Percentiles rank a stretch among this genome's conserved stretches.
Conservation (phyloP, 2,888 invertebrate genomes). For the Dexiosoma caninum region DNA sequence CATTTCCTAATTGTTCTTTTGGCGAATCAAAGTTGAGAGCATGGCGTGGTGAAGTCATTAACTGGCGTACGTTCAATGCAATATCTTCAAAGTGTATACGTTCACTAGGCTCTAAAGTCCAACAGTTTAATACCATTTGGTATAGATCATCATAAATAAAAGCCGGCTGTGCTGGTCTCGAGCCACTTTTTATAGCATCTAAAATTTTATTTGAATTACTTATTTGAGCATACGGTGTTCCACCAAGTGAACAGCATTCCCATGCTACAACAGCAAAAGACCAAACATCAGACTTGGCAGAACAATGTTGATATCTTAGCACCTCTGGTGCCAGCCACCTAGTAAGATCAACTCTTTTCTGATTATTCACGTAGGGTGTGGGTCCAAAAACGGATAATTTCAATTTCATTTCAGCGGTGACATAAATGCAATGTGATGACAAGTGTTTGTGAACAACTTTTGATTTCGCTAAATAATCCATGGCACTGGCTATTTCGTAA, state of each 20-base stretch:
- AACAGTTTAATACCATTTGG: constrained; percentile 89
- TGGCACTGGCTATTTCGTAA: constrained; percentile 83
- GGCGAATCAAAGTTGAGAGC: constrained; percentile 74
- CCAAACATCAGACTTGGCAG: constrained; percentile 89
- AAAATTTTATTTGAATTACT: constrained; percentile 83
- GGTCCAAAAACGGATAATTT: constrained; percentile 88
- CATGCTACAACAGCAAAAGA: constrained; percentile 89
- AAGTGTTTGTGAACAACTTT: constrained; percentile 86
- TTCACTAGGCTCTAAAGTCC: constrained; percentile 90
- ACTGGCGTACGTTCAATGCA: constrained; percentile 77
- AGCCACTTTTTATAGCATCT: constrained; percentile 83
- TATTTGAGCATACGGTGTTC: constrained; percentile 87
- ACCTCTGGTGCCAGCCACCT: constrained; percentile 90
- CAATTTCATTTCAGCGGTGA: constrained; percentile 82
- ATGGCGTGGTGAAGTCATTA: constrained; percentile 76
- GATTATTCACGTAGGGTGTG: constrained; percentile 82
- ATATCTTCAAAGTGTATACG: constrained; percentile 85
- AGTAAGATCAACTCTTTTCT: constrained; percentile 84
- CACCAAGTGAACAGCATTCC: constrained; percentile 89
- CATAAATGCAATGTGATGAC: constrained; percentile 84
- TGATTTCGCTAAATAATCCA: constrained; percentile 84
- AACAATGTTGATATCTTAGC: constrained; percentile 83
- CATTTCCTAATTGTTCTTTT: constrained; percentile 64
- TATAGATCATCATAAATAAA: constrained; percentile 88
- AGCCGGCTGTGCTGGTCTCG: constrained; percentile 85